Conservation (phyloP, 2,888 invertebrate species). For the Terebella lapidaria region DNA sequence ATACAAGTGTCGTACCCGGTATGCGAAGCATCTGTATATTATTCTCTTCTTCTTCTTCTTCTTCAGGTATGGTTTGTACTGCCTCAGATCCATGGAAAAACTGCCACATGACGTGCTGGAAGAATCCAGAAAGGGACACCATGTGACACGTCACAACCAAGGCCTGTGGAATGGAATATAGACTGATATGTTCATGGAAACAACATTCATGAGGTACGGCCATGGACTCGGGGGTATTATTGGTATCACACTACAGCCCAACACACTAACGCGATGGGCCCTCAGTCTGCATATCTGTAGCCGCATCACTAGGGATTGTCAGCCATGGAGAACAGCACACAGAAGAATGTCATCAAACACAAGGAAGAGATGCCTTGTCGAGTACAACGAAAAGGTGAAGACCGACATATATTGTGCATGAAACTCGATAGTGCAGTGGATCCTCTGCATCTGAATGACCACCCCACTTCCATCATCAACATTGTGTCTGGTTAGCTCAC, state of each 20-base stretch:
- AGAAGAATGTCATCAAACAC: neutral
- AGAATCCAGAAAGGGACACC: constrained; percentile 23
- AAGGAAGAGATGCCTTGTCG: neutral
- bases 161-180: constrained; percentile 30
- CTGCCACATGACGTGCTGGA: constrained; percentile 16
- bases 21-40: neutral
- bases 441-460: neutral
- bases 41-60: constrained; percentile 15
- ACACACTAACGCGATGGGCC: constrained; percentile 25
- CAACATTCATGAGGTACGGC: constrained; percentile 30
- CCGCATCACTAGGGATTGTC: constrained; percentile 1
- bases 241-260: constrained; percentile 26
- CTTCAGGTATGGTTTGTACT: constrained; percentile 25
- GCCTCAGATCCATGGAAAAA: constrained; percentile 23
- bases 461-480: too few relatives aligned
- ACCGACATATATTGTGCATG: neutral
- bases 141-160: constrained; percentile 24
- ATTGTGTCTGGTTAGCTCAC: neutral
- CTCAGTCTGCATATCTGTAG: constrained; percentile 23
- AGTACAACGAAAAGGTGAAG: neutral
- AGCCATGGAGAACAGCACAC: neutral
- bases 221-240: constrained; percentile 26
- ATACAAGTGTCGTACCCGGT: too few relatives aligned
- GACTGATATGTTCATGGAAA: constrained; percentile 31
- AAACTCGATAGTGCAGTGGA: neutral